A percentile compares a stretch with the other conserved stretches of the same genome.
Evolutionary conservation across 2,888 invertebrate genomes (phyloP).

Genomic region (Acleris holmiana): DNA sequence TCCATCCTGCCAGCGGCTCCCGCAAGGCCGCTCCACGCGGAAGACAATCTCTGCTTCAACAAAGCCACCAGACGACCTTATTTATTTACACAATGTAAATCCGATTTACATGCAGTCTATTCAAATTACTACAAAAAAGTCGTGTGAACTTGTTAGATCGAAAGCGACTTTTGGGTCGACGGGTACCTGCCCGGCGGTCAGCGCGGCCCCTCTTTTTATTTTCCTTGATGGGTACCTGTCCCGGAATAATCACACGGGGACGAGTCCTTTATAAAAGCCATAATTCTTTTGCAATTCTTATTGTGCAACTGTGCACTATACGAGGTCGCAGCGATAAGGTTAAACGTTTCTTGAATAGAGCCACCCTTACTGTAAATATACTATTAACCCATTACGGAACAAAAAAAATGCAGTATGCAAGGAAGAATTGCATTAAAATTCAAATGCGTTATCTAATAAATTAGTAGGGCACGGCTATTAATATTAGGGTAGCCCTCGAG

Average conservation of each 20-base stretch:
- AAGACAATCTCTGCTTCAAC: conserved; percentile 77
- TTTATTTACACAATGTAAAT: conserved; percentile 59
- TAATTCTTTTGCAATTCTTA: conserved; percentile 30
- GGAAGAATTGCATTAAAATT: neutral
- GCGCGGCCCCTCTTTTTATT: conserved; percentile 63
- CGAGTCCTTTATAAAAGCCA: conserved; percentile 44
- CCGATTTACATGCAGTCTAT: conserved; percentile 48
- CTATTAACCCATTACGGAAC: conserved; percentile 31
- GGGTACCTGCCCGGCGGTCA: conserved; percentile 70
- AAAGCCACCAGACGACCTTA: conserved; percentile 71
- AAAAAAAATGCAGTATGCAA: conserved; percentile 2
- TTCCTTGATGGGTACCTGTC: conserved; percentile 64
- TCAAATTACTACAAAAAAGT: conserved; percentile 46
- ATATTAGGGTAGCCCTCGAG: conserved; percentile 15
- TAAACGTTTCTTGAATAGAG: conserved; percentile 41
- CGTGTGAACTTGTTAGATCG: conserved; percentile 64
- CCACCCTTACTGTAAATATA: conserved; percentile 39
- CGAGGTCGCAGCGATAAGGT: conserved; percentile 46
- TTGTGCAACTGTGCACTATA: conserved; percentile 41
- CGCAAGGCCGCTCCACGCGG: conserved; percentile 73
- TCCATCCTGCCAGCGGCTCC: conserved; percentile 51
- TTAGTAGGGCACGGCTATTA: neutral
- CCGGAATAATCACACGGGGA: conserved; percentile 76
- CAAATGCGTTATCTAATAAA: too few species aligned
- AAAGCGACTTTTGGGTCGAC: conserved; percentile 60